A percentile compares a stretch with the other conserved stretches of the same genome.
Evolutionary conservation across 2,797 vertebrate species (phyloP).

Genomic region (Amniataba percoides): DNA sequence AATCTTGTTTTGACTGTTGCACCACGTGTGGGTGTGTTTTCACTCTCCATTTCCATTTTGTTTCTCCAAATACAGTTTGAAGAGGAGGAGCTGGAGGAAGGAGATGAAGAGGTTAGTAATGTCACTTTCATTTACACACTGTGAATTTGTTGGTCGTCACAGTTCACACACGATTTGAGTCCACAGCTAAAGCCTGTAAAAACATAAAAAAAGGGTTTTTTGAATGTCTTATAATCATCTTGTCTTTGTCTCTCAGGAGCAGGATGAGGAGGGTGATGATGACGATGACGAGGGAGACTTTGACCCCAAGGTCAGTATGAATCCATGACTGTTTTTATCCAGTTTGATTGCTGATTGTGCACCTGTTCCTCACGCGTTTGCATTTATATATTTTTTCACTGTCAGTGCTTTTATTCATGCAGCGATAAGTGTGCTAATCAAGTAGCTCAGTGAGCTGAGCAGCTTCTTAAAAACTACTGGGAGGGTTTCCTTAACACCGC

Average conservation of each 20-base stretch:
- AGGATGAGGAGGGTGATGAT: slow-evolving; percentile 91
- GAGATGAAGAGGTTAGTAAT: slow-evolving; percentile 93
- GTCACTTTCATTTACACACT: neutral
- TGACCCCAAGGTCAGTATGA: slow-evolving; percentile 89
- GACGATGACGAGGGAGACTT: slow-evolving; percentile 93
- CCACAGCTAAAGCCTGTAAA: neutral
- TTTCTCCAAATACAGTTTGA: slow-evolving; percentile 90
- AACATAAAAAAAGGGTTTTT: neutral
- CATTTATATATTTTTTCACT: neutral
- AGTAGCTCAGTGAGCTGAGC: neutral
- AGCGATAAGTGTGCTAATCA: neutral
- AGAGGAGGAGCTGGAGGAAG: slow-evolving; percentile 94
- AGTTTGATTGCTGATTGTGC: neutral
- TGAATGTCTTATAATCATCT: neutral
- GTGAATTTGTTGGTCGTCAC: neutral
- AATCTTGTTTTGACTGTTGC: neutral
- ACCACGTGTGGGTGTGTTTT: neutral
- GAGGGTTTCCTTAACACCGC: too few relatives aligned
- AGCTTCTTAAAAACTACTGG: too few relatives aligned
- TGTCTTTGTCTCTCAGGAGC: slow-evolving; percentile 83
- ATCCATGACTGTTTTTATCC: neutral
- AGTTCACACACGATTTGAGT: neutral
- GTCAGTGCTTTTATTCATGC: neutral
- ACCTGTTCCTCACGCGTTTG: neutral
- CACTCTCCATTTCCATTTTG: neutral